Conservation (phyloP, 2,113 vertebrate species). For the Sylvietta virens region DNA sequence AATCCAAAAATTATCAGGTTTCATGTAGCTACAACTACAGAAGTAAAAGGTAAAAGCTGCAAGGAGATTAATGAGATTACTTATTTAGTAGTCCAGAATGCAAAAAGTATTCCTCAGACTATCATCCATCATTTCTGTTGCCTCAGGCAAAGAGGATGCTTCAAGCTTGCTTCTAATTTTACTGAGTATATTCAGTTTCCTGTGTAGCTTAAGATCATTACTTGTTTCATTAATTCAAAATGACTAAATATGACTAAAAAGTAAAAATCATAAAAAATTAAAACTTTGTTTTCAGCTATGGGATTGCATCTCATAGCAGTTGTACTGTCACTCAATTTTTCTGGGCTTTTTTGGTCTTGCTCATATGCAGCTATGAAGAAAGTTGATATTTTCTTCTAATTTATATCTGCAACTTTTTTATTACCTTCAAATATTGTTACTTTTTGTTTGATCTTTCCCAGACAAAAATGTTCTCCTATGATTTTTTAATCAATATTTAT, state of each 20-base stretch:
- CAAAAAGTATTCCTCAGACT: constrained; percentile 33
- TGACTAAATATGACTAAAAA: constrained; percentile 52
- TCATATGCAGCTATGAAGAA: neutral
- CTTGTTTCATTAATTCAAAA: constrained; percentile 52
- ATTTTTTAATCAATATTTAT: neutral
- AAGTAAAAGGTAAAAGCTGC: constrained; percentile 18
- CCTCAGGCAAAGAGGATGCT: constrained; percentile 52
- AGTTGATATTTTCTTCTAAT: neutral
- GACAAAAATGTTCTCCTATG: neutral
- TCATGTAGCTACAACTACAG: neutral
- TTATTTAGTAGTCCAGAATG: constrained; percentile 29
- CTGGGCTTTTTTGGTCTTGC: neutral
- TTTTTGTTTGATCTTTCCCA: neutral
- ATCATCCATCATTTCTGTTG: constrained; percentile 55
- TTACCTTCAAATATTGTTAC: neutral
- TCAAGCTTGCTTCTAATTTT: constrained; percentile 50
- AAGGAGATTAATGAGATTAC: constrained; percentile 51
- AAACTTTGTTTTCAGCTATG: constrained; percentile 1
- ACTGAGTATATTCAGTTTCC: constrained; percentile 15
- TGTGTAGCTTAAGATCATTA: constrained; percentile 33
- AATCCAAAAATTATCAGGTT: neutral
- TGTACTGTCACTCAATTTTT: constrained; percentile 1
- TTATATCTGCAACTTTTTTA: neutral
- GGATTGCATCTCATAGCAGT: neutral
- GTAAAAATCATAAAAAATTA: constrained; percentile 29